phyloP scores from a whole-genome alignment of 2,797 vertebrate genomes.

The Poliocrania exsul region DNA sequence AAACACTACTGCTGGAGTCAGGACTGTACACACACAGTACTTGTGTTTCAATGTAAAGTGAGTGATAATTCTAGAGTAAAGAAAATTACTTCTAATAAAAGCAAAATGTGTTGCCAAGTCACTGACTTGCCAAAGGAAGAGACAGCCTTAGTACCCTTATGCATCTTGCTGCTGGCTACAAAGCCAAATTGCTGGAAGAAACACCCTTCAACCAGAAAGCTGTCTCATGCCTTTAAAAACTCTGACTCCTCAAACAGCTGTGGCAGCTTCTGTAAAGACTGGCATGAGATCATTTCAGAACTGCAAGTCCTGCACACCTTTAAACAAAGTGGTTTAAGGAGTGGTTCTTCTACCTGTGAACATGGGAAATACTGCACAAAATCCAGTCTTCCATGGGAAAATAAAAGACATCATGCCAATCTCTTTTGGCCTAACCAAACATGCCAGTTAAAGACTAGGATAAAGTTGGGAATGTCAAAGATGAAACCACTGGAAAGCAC shows the following conservation, averaged over 20 bases:
- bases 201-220: not conserved
- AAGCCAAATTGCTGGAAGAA: not conserved
- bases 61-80: not conserved
- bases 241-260: not conserved
- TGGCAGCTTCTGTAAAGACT: not conserved
- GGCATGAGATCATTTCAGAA: not conserved
- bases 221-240: not conserved
- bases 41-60: rapidly evolving
- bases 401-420: not conserved
- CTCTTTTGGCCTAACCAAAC: not conserved
- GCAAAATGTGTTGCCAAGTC: not conserved
- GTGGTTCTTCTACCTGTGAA: not conserved
- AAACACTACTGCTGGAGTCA: not conserved
- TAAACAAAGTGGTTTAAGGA: not conserved
- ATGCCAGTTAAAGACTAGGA: not conserved
- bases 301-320: not conserved
- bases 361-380: not conserved
- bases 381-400: not conserved
- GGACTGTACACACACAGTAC: rapidly evolving
- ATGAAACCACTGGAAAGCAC: not conserved
- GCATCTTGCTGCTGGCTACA: not conserved
- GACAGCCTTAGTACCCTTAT: not conserved
- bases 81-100: not conserved
- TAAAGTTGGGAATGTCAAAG: not conserved
- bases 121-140: not conserved